Evolutionary conservation across 2,797 vertebrate species (phyloP).

Genomic region (Bovichtus variegatus): DNA sequence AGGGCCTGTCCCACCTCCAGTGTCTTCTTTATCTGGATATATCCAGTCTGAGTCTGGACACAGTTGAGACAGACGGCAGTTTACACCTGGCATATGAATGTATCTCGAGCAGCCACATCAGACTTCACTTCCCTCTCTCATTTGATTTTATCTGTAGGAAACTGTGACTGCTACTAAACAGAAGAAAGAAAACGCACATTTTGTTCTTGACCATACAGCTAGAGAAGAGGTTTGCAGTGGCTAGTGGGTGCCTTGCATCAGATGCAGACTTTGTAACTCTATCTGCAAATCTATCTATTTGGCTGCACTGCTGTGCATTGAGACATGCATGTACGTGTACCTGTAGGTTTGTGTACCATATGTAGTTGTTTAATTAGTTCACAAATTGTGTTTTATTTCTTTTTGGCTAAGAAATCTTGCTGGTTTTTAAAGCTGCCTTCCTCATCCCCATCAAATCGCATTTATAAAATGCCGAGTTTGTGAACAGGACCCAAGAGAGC

Average conservation of each 20-base stretch:
- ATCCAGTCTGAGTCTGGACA: not conserved
- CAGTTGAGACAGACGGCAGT: not conserved
- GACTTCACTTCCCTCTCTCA: slow-evolving; percentile 6
- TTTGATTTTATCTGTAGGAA: slow-evolving; percentile 30
- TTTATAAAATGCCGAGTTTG: slow-evolving; percentile 8
- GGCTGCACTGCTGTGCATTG: not conserved
- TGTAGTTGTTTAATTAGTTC: not conserved
- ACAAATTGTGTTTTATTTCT: not conserved
- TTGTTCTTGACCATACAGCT: not conserved
- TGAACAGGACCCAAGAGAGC: slow-evolving; percentile 1
- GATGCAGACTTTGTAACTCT: not conserved
- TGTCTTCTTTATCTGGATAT: not conserved
- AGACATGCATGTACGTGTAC: not conserved
- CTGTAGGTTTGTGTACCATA: not conserved
- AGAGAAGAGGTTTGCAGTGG: not conserved
- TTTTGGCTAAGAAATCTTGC: not conserved
- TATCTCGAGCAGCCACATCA: not conserved
- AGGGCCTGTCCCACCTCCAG: not conserved
- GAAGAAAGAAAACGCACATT: not conserved
- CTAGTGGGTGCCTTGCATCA: not conserved
- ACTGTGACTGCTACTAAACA: not conserved
- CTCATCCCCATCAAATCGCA: slow-evolving; percentile 1
- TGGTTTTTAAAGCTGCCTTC: not conserved
- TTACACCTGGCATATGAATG: not conserved
- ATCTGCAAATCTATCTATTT: not conserved